phyloP scores from a whole-genome alignment of 2,888 invertebrate species.

The Drosophila eohydei region DNA sequence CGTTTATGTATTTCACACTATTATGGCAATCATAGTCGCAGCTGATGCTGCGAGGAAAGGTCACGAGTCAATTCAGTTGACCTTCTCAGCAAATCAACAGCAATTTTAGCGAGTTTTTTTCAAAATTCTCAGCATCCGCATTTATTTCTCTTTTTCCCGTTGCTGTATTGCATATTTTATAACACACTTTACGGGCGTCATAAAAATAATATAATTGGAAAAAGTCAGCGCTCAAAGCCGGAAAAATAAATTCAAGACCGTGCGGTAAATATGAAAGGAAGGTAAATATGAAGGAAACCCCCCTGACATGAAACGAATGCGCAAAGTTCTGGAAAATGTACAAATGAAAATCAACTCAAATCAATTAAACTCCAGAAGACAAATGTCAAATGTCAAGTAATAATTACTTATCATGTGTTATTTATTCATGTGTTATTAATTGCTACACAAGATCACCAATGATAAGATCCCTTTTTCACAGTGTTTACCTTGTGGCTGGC shows the following conservation, averaged over 20 bases:
- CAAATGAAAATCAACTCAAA: constrained; percentile 17
- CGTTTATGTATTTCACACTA: background rate
- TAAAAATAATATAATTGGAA: constrained; percentile 41
- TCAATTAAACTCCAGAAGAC: constrained; percentile 38
- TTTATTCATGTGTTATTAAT: constrained; percentile 55
- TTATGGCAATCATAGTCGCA: constrained; percentile 5
- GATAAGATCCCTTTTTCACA: constrained; percentile 10
- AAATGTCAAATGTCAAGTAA: constrained; percentile 61
- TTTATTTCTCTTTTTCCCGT: constrained; percentile 1
- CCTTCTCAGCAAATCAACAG: constrained; percentile 4
- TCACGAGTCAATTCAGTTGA: background rate
- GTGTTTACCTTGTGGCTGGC: constrained; percentile 14
- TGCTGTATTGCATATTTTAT: constrained; percentile 52
- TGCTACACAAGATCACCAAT: constrained; percentile 34
- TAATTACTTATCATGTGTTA: constrained; percentile 17
- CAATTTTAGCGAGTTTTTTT: constrained; percentile 7
- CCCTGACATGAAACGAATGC: background rate
- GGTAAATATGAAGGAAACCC: constrained; percentile 27
- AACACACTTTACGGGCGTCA: constrained; percentile 35
- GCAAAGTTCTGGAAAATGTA: constrained; percentile 1
- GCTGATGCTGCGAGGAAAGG: constrained; percentile 1
- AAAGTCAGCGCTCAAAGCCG: constrained; percentile 22
- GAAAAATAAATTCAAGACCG: constrained; percentile 11
- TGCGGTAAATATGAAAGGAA: constrained; percentile 23
- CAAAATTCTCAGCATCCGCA: constrained; percentile 30